Conservation (phyloP, 1,140 invertebrate genomes). For the Zaprionus vittiger region DNA sequence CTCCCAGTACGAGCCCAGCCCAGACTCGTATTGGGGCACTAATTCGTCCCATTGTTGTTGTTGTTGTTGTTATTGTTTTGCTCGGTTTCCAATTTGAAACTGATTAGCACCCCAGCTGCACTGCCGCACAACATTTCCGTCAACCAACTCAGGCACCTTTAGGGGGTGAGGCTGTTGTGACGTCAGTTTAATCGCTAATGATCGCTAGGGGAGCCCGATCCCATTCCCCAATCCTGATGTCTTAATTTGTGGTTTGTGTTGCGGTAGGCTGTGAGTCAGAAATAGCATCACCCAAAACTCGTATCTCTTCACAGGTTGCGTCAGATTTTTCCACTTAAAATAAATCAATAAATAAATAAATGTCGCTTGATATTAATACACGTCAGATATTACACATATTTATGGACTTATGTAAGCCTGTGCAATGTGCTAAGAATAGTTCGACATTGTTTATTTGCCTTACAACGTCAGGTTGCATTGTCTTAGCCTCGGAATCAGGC, state of each 20-base stretch:
- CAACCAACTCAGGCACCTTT: conserved; percentile 3
- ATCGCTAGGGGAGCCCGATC: neutral
- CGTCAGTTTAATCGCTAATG: conserved; percentile 17
- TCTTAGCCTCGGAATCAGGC: neutral
- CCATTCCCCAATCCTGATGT: neutral
- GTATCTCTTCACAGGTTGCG: conserved; percentile 11
- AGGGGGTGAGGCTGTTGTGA: conserved; percentile 23
- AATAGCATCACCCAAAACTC: neutral
- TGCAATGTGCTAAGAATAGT: conserved; percentile 7
- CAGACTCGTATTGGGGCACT: conserved; percentile 43
- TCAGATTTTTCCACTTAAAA: conserved; percentile 16
- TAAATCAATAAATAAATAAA: conserved; percentile 1
- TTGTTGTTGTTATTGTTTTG: conserved; percentile 37
- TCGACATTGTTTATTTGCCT: neutral
- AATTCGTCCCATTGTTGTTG: conserved; percentile 32
- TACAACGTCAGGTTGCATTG: neutral
- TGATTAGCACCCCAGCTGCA: conserved; percentile 50
- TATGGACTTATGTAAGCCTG: neutral
- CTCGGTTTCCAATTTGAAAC: conserved; percentile 39
- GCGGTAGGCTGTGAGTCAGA: conserved; percentile 31
- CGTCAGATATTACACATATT: neutral
- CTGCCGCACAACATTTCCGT: conserved; percentile 51
- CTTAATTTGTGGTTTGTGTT: conserved; percentile 54
- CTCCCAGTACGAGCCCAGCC: neutral
- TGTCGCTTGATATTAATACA: neutral